Conservation (phyloP, 2,113 vertebrate genomes). For the Baryphthengus martii region DNA sequence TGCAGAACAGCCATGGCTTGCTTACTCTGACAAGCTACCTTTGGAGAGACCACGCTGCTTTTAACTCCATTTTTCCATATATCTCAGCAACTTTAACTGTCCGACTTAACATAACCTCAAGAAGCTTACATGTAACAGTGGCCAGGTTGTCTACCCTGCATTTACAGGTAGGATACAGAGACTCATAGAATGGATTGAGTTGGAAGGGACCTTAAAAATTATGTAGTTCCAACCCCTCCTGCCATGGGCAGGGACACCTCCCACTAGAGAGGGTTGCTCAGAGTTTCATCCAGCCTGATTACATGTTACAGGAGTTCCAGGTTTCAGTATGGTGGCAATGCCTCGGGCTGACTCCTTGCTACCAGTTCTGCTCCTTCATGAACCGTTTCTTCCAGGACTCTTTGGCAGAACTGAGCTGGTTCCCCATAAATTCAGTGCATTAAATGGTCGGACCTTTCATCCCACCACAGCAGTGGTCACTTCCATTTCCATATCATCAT, state of each 20-base stretch:
- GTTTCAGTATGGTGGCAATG: neutral
- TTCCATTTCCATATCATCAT: neutral
- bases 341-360: neutral
- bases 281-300: no score
- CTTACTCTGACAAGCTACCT: neutral
- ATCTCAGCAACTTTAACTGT: neutral
- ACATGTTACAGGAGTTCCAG: no score
- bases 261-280: no score
- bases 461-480: neutral
- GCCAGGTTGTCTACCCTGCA: neutral
- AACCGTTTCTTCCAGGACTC: neutral
- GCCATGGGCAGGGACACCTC: no score
- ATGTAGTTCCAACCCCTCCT: no score
- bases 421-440: neutral
- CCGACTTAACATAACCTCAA: neutral
- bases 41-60: neutral
- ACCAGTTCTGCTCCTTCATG: neutral
- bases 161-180: neutral
- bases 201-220: no score
- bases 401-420: neutral
- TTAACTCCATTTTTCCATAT: neutral
- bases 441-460: neutral
- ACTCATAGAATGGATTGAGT: no score
- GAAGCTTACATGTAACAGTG: neutral
- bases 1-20: neutral